Conservation (phyloP, 2,888 invertebrate species). For the Lomographa bimaculata region DNA sequence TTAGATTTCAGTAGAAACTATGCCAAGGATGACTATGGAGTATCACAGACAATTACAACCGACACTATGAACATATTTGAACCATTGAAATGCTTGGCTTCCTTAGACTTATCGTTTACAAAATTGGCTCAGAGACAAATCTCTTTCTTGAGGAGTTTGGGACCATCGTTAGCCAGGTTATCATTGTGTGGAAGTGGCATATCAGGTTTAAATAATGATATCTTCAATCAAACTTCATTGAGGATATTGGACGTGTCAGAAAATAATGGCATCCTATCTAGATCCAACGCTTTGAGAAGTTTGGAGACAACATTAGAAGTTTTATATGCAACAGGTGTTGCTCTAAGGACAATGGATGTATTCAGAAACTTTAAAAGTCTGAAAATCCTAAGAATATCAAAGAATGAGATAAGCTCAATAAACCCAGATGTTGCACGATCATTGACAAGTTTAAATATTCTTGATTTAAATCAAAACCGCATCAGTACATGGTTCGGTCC, state of each 20-base stretch:
- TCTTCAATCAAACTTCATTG: slow-evolving; percentile 70
- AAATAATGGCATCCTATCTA: slow-evolving; percentile 65
- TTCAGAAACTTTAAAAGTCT: slow-evolving; percentile 64
- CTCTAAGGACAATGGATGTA: slow-evolving; percentile 58
- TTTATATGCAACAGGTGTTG: slow-evolving; percentile 68
- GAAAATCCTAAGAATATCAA: slow-evolving; percentile 67
- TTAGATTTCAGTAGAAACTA: slow-evolving; percentile 81
- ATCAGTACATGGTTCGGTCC: slow-evolving; percentile 80
- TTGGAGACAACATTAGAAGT: slow-evolving; percentile 66
- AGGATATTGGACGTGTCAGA: slow-evolving; percentile 81
- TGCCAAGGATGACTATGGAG: slow-evolving; percentile 36
- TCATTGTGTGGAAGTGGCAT: slow-evolving; percentile 74
- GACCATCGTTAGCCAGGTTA: slow-evolving; percentile 47
- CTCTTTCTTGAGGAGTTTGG: slow-evolving; percentile 39
- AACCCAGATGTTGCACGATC: slow-evolving; percentile 44
- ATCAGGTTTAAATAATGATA: slow-evolving; percentile 47
- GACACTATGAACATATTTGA: slow-evolving; percentile 39
- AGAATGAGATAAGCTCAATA: slow-evolving; percentile 77
- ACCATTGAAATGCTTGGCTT: slow-evolving; percentile 42
- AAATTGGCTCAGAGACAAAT: slow-evolving; percentile 42
- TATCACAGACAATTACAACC: slow-evolving; percentile 33
- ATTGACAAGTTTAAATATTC: slow-evolving; percentile 63
- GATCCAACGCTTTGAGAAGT: slow-evolving; percentile 57
- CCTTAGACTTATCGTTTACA: slow-evolving; percentile 62
- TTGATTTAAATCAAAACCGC: slow-evolving; percentile 81